Base-by-base conservation (phyloP, 1,140 invertebrate genomes). In the Drosophila pruinosa region DNA sequence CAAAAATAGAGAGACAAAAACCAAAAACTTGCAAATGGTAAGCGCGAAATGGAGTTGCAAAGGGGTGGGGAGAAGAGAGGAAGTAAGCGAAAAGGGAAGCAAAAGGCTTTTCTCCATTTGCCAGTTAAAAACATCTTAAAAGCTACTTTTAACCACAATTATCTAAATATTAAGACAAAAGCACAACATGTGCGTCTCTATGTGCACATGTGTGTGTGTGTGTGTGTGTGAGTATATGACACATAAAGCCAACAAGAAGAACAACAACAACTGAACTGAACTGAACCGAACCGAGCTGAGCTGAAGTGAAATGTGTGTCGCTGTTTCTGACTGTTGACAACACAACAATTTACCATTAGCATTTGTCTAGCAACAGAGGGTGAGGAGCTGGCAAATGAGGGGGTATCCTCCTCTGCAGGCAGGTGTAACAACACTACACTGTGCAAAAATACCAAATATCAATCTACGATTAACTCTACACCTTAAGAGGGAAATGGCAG, bases 71-170 rank as follows among this genome's bases (percentile, higher is more conserved):
- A 36, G 14, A 4, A 14, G 21, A 1, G n/a, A 4, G n/a, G 7
- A 12, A 7, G 15, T 5, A 4, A 8, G 19, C 10, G 5, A 0
- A n/a, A 0, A 4, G 24, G 2, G n/a, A 0, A 21, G n/a, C 3
- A 12, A 68, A 63, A 63, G 43, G 21, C 48, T 54, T 21, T 45
- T 56, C 59, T 62, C 48, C 61, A 76, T 62, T 69, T 80, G 57
- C 41, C 73, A 77, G 82, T 78, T 81, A 77, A 88, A 82, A 86
- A 86, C 82, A 86, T 86, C 82, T 86, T 86, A 86, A 88, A 81
- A 86, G 81, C 82, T 86, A 86, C 81, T 86, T 78, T 80, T 72
- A 86, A 78, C 81, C 81, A 81, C 81, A 86, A 88, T 86, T 86
- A 88, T 86, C 82, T 88, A 88, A 86, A 86, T 86, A 86, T 86